Evolutionary conservation across 2,888 invertebrate genomes (phyloP).

Genomic region (Diachrysia chrysitis): DNA sequence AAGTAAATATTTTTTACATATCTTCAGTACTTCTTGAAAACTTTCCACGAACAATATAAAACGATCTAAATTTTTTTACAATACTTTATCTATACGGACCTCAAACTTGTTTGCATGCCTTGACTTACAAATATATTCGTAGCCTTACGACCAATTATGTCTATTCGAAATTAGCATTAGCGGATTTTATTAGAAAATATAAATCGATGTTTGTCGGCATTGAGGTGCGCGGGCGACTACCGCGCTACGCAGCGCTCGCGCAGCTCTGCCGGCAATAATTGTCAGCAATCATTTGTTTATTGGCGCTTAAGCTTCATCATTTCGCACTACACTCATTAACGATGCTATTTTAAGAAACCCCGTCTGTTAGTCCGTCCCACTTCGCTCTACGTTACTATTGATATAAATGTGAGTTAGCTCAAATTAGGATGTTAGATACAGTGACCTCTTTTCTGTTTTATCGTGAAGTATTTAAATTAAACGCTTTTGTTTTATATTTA

Average conservation of each 20-base stretch:
- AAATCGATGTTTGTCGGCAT: slow-evolving; percentile 56
- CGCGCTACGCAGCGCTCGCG: slow-evolving; percentile 59
- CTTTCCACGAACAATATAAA: background rate
- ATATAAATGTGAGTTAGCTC: slow-evolving; percentile 45
- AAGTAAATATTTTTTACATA: too few species aligned
- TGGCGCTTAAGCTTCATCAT: slow-evolving; percentile 75
- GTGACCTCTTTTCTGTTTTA: slow-evolving; percentile 31
- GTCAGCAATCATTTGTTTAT: slow-evolving; percentile 82
- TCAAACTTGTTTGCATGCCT: slow-evolving; percentile 35
- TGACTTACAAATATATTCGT: slow-evolving; percentile 37
- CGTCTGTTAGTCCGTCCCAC: slow-evolving; percentile 73
- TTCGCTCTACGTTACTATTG: slow-evolving; percentile 58
- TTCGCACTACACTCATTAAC: slow-evolving; percentile 75
- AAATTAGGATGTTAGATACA: slow-evolving; percentile 46
- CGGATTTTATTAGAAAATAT: slow-evolving; percentile 46
- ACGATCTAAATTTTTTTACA: background rate
- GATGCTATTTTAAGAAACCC: slow-evolving; percentile 78
- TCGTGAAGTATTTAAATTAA: background rate
- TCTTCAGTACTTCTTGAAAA: background rate
- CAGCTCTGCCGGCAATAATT: slow-evolving; percentile 56
- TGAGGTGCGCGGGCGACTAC: slow-evolving; percentile 59
- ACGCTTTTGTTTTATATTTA: slow-evolving; percentile 2
- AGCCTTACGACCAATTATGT: slow-evolving; percentile 38
- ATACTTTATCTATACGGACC: slow-evolving; percentile 13
- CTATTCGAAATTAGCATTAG: slow-evolving; percentile 43